A percentile compares a stretch with the other conserved stretches of the same genome.
Conservation (phyloP, 2,797 vertebrate species). For the Spheniscus humboldti region DNA sequence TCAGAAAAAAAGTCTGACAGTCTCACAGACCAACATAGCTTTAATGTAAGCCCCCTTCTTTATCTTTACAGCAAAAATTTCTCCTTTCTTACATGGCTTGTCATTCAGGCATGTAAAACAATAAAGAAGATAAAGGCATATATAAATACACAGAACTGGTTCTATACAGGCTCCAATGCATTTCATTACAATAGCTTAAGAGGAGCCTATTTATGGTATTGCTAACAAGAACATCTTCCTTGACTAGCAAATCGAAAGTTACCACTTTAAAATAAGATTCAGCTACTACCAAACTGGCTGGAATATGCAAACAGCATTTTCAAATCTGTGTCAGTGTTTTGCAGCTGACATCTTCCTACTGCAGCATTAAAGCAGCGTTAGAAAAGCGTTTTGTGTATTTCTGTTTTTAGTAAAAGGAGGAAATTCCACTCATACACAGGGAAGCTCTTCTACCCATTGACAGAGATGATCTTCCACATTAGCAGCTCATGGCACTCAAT, state of each 20-base stretch:
- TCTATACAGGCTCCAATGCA: not conserved
- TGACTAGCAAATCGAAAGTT: not conserved
- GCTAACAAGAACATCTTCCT: not conserved
- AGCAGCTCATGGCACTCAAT: conserved; percentile 20
- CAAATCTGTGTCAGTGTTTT: not conserved
- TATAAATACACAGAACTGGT: not conserved
- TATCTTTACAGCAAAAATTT: not conserved
- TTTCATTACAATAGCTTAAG: not conserved
- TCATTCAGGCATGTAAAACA: not conserved
- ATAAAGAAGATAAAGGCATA: not conserved
- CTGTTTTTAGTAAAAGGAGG: not conserved
- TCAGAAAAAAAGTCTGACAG: not conserved
- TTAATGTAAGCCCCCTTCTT: not conserved
- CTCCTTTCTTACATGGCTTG: not conserved
- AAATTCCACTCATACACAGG: not conserved
- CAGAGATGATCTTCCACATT: conserved; percentile 4
- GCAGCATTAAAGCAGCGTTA: not conserved
- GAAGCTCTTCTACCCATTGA: not conserved
- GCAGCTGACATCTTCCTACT: not conserved
- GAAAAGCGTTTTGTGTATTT: not conserved
- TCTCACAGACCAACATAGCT: not conserved
- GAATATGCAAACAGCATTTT: not conserved
- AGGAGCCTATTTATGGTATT: not conserved
- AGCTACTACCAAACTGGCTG: not conserved
- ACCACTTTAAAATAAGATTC: not conserved